phyloP scores from a whole-genome alignment of 2,113 vertebrate genomes.

The Dascyllus trimaculatus region DNA sequence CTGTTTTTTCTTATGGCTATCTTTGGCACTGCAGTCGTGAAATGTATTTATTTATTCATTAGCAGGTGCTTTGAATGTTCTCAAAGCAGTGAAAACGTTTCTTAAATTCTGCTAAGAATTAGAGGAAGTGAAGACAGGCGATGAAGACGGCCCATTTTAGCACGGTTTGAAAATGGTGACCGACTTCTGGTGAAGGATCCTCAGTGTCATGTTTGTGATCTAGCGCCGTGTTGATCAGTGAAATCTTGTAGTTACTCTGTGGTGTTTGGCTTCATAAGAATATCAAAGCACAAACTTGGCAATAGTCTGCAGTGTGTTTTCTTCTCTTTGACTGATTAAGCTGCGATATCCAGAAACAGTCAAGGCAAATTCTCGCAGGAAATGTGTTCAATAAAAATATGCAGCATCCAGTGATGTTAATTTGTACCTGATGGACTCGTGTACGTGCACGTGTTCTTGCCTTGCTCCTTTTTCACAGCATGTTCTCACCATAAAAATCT shows the following conservation, averaged over 20 bases:
- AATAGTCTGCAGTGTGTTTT: conserved; percentile 51
- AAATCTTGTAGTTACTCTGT: conserved; percentile 70
- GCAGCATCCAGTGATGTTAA: conserved; percentile 64
- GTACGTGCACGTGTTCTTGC: conserved; percentile 50
- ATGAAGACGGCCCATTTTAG: conserved; percentile 19
- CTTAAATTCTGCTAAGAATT: conserved; percentile 15
- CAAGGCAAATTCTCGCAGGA: conserved; percentile 58
- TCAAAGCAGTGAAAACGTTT: conserved; percentile 54
- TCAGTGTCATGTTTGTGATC: conserved; percentile 71
- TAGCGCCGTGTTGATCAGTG: conserved; percentile 70
- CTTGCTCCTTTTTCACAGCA: conserved; percentile 53
- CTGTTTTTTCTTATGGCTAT: conserved; percentile 49
- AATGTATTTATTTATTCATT: conserved; percentile 57
- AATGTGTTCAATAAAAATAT: conserved; percentile 76
- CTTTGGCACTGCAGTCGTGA: conserved; percentile 61
- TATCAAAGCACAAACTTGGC: conserved; percentile 71
- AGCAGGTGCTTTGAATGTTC: conserved; percentile 59
- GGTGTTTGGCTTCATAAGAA: conserved; percentile 71
- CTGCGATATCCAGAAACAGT: conserved; percentile 48
- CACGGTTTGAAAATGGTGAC: conserved; percentile 31
- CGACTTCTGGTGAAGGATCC: conserved; percentile 37
- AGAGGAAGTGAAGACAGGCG: neutral
- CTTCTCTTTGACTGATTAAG: conserved; percentile 48
- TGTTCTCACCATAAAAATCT: conserved; percentile 62
- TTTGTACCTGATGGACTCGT: conserved; percentile 60